phyloP scores from a whole-genome alignment of 92 coral and sea anemone species.

The Metridium senile region DNA sequence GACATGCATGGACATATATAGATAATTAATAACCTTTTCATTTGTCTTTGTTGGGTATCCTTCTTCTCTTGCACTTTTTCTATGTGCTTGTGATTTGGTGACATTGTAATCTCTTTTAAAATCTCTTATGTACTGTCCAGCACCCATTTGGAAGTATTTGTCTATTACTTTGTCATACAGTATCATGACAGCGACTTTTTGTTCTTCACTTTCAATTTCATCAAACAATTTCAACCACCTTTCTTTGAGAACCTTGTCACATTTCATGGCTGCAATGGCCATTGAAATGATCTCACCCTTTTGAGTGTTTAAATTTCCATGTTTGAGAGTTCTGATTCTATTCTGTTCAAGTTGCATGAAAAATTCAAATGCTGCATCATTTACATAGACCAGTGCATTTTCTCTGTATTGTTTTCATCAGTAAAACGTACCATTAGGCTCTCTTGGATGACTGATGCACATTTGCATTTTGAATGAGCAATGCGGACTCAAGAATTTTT shows the following conservation, averaged over 20 bases:
- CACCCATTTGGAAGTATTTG: constrained; percentile 54
- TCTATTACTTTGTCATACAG: constrained; percentile 33
- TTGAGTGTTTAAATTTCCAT: constrained; percentile 24
- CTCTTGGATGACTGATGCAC: constrained; percentile 23
- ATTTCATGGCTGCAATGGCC: constrained; percentile 23
- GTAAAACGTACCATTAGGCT: constrained; percentile 40
- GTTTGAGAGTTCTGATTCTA: constrained; percentile 26
- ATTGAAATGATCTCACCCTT: constrained; percentile 23
- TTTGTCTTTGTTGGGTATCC: constrained; percentile 15
- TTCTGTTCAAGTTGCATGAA: constrained; percentile 37
- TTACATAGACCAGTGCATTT: constrained; percentile 27
- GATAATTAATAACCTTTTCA: constrained; percentile 12
- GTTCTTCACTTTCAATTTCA: not conserved
- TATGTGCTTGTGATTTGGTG: constrained; percentile 45
- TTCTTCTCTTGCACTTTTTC: constrained; percentile 44
- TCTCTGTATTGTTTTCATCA: constrained; percentile 40
- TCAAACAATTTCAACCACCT: too few species aligned
- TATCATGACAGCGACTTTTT: not conserved
- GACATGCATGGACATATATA: too few species aligned
- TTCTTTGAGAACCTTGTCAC: not conserved
- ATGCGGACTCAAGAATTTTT: constrained; percentile 23
- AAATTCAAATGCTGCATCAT: constrained; percentile 30
- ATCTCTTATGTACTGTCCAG: constrained; percentile 45
- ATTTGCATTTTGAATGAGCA: constrained; percentile 9
- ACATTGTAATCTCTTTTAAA: constrained; percentile 49